A percentile compares a stretch with the other conserved stretches of the same genome.
Evolutionary conservation across 2,888 invertebrate genomes (phyloP).

Genomic region (Yponomeuta plumbellus): DNA sequence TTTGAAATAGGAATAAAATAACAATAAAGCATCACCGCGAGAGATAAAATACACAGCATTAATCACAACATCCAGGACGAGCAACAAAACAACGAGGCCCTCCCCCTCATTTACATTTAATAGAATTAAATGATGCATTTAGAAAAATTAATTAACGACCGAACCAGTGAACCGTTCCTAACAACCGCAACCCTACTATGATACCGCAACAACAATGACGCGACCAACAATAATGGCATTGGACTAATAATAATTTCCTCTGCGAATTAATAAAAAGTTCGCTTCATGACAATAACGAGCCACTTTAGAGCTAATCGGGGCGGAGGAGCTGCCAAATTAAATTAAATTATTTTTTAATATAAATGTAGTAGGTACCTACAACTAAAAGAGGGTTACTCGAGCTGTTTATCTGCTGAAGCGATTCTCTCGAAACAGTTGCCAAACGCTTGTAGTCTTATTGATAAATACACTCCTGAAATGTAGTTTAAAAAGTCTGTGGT

Average conservation of each 20-base stretch:
- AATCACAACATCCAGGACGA: slow-evolving; percentile 43
- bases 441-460: too few relatives aligned
- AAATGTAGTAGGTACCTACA: neutral
- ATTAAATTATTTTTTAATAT: slow-evolving; percentile 27
- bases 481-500: too few relatives aligned
- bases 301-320: slow-evolving; percentile 67
- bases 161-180: slow-evolving; percentile 67
- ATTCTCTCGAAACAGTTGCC: too few relatives aligned
- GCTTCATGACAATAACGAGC: slow-evolving; percentile 66
- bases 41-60: slow-evolving; percentile 27
- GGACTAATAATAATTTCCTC: slow-evolving; percentile 55
- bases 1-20: slow-evolving; percentile 5
- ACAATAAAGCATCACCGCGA: slow-evolving; percentile 9
- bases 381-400: too few relatives aligned
- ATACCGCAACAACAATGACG: slow-evolving; percentile 39
- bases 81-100: slow-evolving; percentile 44
- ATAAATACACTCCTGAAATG: too few relatives aligned
- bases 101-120: slow-evolving; percentile 74
- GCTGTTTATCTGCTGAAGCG: too few relatives aligned
- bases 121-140: slow-evolving; percentile 76
- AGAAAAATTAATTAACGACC: slow-evolving; percentile 73
- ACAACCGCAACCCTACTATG: slow-evolving; percentile 43
- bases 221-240: slow-evolving; percentile 55
- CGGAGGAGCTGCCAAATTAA: slow-evolving; percentile 45
- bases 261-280: slow-evolving; percentile 71